Evolutionary conservation across 2,113 vertebrate species (phyloP), one percentile per base, ranked within the genome.

Genomic region (Thomomys bottae): DNA sequence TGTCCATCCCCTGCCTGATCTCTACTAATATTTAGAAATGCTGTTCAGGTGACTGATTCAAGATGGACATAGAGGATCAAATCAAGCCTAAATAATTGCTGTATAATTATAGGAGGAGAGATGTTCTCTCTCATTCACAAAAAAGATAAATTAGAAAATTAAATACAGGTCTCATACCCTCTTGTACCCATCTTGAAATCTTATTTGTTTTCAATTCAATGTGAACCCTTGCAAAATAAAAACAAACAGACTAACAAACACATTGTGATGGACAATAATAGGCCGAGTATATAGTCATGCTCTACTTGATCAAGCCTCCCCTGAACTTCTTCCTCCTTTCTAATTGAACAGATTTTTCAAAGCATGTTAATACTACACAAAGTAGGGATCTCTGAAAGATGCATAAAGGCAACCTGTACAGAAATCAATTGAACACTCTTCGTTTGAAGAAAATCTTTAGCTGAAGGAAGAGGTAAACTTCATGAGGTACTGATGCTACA

Each of bases 1-100:
- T 59, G 36, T 23, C 14, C 14, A 36, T 88, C 34, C 28, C 12
- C 17, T 67, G 3, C 0, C 11, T 81, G 14, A 85, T 70, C 7
- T 88, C 57, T 67, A 91, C 68, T 63, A 85, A 67, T 84, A 12
- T 89, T 94, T 42, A 72, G 57, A 77, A 76, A 0, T 57, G 63
- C 78, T 45, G 34, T 54, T 40, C 78, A 79, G 87, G 24, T 82
- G 63, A 87, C 32, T 40, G 61, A 21, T 90, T 92, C 54, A 90
- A 84, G 42, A 36, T 20, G 5, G 24, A 83, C 32, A 24, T 18
- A 30, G 36, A 75, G 59, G 84, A 71, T 14, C 28, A 45, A 76
- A 34, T 24, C 32, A 79, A 90, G 15, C 7, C 23, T 32, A 32
- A 8, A 21, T 20, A 85, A 82, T 59, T 76, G 28, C 45, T 40